Percentiles rank a stretch among this genome's conserved stretches.
Conservation (phyloP, 2,113 vertebrate species). For the Globicephala melas region DNA sequence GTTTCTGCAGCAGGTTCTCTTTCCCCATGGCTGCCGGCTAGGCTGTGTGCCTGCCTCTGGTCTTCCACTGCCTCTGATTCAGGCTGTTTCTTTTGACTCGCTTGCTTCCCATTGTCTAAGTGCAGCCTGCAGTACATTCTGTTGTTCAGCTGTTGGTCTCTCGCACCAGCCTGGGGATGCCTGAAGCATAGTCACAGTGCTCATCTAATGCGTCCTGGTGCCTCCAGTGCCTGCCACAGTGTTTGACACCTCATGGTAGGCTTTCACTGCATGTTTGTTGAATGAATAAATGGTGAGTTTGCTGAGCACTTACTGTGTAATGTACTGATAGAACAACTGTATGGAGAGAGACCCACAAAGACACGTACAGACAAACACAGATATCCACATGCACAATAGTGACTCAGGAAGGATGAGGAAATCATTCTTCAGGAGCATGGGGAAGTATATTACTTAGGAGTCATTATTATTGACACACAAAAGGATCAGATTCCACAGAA, state of each 20-base stretch:
- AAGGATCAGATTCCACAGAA: background rate
- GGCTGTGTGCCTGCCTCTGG: background rate
- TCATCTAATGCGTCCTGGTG: background rate
- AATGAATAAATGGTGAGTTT: background rate
- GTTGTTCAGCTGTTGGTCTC: background rate
- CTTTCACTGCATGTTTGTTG: background rate
- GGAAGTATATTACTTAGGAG: background rate
- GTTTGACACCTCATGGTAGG: background rate
- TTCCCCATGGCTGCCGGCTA: background rate
- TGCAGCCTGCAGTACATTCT: background rate
- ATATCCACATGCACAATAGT: too few species aligned
- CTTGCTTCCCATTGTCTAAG: background rate
- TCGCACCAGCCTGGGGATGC: background rate
- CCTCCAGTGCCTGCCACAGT: background rate
- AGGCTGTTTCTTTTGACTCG: background rate
- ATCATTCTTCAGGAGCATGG: background rate
- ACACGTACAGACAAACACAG: background rate
- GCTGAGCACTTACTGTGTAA: background rate
- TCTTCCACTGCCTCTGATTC: background rate
- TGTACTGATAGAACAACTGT: background rate
- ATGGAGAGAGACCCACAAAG: background rate
- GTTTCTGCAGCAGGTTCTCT: background rate
- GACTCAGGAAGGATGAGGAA: background rate
- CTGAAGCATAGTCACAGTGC: background rate
- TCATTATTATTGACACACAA: background rate